Conservation (phyloP, 2,888 invertebrate species). For the Macaria notata region DNA sequence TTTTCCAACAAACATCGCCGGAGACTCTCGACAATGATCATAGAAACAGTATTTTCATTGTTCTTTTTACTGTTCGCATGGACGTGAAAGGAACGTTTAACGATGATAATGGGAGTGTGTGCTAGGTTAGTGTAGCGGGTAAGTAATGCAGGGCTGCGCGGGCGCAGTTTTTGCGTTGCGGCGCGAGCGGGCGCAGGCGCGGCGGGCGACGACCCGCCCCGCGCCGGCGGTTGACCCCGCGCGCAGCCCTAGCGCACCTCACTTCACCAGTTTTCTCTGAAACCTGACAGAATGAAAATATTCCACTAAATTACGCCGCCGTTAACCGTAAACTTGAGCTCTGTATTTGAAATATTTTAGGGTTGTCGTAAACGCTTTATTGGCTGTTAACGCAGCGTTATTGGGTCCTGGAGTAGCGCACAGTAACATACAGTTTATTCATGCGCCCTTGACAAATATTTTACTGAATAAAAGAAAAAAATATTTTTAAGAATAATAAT, state of each 20-base stretch:
- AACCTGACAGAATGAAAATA: constrained; percentile 19
- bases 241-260: constrained; percentile 28
- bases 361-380: constrained; percentile 19
- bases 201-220: constrained; percentile 48
- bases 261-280: constrained; percentile 27
- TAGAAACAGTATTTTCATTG: constrained; percentile 10
- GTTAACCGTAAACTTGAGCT: constrained; percentile 22
- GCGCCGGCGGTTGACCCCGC: constrained; percentile 66
- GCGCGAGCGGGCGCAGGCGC: constrained; percentile 65
- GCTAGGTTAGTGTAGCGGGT: constrained; percentile 22
- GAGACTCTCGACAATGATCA: constrained; percentile 9
- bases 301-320: constrained; percentile 13
- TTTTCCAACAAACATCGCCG: constrained; percentile 12
- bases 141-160: constrained; percentile 13
- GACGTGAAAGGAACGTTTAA: constrained; percentile 8
- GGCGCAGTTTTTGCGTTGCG: constrained; percentile 59
- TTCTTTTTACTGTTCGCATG: constrained; percentile 14
- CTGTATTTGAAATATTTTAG: constrained; percentile 19
- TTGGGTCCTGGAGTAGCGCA: background rate
- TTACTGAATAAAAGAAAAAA: too few species aligned
- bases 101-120: constrained; percentile 12
- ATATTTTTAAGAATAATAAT: too few species aligned
- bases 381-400: constrained; percentile 17
- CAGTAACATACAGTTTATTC: constrained; percentile 15
- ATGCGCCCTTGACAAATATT: constrained; percentile 2